These are phyloP conservation scores for Conomelus anceps DNA, from an alignment of 2,888 invertebrate species.

Conservation along the genomic window DNA sequence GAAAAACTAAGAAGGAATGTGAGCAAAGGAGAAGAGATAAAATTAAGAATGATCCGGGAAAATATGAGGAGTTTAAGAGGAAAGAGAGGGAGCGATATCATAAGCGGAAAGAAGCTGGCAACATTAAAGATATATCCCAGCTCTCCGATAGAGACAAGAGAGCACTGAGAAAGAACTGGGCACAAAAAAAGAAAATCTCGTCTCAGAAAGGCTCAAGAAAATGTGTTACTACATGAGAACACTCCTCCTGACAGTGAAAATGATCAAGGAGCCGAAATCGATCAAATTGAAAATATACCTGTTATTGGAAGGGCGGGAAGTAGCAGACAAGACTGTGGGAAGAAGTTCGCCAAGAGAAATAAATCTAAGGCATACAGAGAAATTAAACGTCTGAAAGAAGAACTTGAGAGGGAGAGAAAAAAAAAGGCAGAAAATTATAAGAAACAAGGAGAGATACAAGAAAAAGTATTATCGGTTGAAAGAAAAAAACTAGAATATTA, in stretches of 20 bases:
- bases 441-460: conserved; percentile 15
- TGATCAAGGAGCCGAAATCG: not conserved
- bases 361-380: conserved; percentile 12
- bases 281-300: not conserved
- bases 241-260: conserved; percentile 10
- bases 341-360: not conserved
- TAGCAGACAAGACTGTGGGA: conserved; percentile 9
- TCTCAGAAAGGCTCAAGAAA: not conserved
- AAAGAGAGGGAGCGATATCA: conserved; percentile 5
- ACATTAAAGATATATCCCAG: not conserved
- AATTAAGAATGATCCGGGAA: conserved; percentile 10
- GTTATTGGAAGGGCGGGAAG: conserved; percentile 9
- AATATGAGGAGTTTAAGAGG: conserved; percentile 9
- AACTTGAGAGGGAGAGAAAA: not conserved
- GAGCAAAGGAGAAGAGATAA: conserved; percentile 5
- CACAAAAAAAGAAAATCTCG: not conserved
- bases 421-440: not conserved
- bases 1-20: not conserved
- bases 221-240: conserved; percentile 1
- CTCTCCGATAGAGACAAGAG: not conserved
- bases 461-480: conserved; percentile 3
- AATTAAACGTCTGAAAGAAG: conserved; percentile 1
- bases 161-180: conserved; percentile 10
- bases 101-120: conserved; percentile 2
- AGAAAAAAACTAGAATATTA: conserved; percentile 1